A percentile compares a stretch with the other conserved stretches of the same genome.
Conservation (phyloP, 2,888 invertebrate species). For the Acrobeloides nanus region DNA sequence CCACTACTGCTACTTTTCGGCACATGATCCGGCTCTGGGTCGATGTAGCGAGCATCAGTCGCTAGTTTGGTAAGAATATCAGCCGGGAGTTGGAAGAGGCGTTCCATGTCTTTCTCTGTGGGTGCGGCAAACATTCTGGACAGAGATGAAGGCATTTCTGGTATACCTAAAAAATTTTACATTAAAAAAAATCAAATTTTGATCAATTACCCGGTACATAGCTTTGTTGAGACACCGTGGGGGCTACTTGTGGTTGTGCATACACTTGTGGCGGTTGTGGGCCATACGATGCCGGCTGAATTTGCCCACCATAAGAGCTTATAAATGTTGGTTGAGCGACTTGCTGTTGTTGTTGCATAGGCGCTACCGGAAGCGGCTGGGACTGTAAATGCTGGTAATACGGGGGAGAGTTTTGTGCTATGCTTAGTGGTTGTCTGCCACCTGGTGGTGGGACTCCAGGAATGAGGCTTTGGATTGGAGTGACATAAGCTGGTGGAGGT, state of each 20-base stretch:
- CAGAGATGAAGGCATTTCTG: slow-evolving; percentile 4
- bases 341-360: slow-evolving; percentile 8
- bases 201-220: background rate
- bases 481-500: slow-evolving; percentile 9
- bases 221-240: background rate
- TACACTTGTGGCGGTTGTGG: slow-evolving; percentile 1
- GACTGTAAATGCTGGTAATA: slow-evolving; percentile 2
- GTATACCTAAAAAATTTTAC: background rate
- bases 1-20: no score
- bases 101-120: slow-evolving; percentile 22
- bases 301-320: background rate
- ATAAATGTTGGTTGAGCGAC: background rate
- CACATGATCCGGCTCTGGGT: no score
- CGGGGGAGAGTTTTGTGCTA: background rate
- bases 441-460: no score
- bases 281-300: background rate
- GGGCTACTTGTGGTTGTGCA: background rate
- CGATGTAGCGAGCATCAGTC: slow-evolving; percentile 23
- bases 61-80: slow-evolving; percentile 22
- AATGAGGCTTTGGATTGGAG: slow-evolving; percentile 11
- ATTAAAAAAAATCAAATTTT: no score
- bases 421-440: slow-evolving; percentile 7
- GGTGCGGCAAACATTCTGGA: slow-evolving; percentile 19
- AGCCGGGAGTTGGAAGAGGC: slow-evolving; percentile 25
- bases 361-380: slow-evolving; percentile 8